Evolutionary conservation across 2,113 vertebrate genomes (phyloP).

Genomic region (Suncus etruscus): DNA sequence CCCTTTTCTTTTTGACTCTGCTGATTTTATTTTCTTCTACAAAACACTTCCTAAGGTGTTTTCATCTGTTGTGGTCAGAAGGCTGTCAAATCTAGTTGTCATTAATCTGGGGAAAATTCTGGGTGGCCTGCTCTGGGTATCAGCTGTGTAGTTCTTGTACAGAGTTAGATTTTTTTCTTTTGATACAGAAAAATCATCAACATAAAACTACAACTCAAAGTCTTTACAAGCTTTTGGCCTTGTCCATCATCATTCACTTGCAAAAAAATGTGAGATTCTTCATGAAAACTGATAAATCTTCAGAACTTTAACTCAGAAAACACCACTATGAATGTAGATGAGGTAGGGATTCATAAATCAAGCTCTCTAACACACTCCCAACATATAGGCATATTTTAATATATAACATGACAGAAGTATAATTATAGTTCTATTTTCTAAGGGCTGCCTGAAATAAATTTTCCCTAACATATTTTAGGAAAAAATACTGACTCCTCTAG

Average conservation of each 20-base stretch:
- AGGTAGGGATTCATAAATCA: constrained; percentile 45
- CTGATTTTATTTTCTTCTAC: constrained; percentile 75
- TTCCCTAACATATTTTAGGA: constrained; percentile 36
- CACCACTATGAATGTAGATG: not conserved
- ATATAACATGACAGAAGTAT: constrained; percentile 49
- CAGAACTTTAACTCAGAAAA: constrained; percentile 60
- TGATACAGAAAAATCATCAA: constrained; percentile 57
- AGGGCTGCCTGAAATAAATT: constrained; percentile 45
- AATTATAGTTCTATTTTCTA: constrained; percentile 24
- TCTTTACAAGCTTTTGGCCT: constrained; percentile 13
- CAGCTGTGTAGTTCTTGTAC: constrained; percentile 5
- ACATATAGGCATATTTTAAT: constrained; percentile 48
- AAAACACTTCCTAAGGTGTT: constrained; percentile 70
- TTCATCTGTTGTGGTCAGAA: constrained; percentile 77
- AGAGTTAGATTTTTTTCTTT: constrained; percentile 52
- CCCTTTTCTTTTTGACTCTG: constrained; percentile 13
- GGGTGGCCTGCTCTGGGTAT: constrained; percentile 64
- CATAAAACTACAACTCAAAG: constrained; percentile 56
- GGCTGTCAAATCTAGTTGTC: constrained; percentile 55
- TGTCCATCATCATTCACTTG: not conserved
- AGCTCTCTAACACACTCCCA: constrained; percentile 1
- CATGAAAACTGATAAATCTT: constrained; percentile 62
- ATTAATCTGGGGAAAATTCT: constrained; percentile 68
- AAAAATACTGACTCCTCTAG: constrained; percentile 39
- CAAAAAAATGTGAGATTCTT: constrained; percentile 41